Conservation (phyloP, 2,797 vertebrate genomes). For the Spondyliosoma cantharus region DNA sequence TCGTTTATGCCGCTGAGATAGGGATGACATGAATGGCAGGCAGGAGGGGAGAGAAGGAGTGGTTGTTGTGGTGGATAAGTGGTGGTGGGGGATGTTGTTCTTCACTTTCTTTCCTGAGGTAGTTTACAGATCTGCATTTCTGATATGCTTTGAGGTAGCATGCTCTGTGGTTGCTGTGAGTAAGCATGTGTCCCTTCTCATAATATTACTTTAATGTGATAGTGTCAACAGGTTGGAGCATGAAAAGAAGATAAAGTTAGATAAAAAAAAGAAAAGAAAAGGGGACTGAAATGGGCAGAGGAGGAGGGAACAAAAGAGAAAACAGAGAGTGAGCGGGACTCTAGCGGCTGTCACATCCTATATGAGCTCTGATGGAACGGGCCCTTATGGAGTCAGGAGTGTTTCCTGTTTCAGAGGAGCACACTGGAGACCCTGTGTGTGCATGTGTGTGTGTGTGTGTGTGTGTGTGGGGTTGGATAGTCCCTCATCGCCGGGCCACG, state of each 20-base stretch:
- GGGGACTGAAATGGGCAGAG: slow-evolving; percentile 19
- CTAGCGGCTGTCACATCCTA: slow-evolving; percentile 77
- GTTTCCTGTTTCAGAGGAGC: slow-evolving; percentile 81
- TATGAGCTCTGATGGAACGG: slow-evolving; percentile 76
- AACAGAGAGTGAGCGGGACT: slow-evolving; percentile 61
- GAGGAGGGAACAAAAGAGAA: slow-evolving; percentile 55
- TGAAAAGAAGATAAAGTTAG: slow-evolving; percentile 14
- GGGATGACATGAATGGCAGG: slow-evolving; percentile 49
- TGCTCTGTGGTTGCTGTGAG: slow-evolving; percentile 47
- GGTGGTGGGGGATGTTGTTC: slow-evolving; percentile 37
- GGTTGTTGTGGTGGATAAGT: slow-evolving; percentile 19
- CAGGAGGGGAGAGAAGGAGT: background rate
- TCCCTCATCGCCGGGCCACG: slow-evolving; percentile 68
- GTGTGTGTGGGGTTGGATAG: slow-evolving; percentile 55
- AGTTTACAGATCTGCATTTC: slow-evolving; percentile 69
- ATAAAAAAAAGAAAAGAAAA: slow-evolving; percentile 22
- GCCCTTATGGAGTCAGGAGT: slow-evolving; percentile 80
- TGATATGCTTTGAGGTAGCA: slow-evolving; percentile 56
- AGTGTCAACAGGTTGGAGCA: slow-evolving; percentile 39
- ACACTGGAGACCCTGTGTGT: slow-evolving; percentile 69
- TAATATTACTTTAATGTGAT: slow-evolving; percentile 40
- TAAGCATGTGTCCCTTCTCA: slow-evolving; percentile 22
- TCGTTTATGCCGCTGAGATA: slow-evolving; percentile 58
- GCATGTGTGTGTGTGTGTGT: slow-evolving; percentile 56
- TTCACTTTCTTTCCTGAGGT: slow-evolving; percentile 48